Evolutionary conservation across 2,113 vertebrate species (phyloP), one percentile per base, ranked within the genome.

Genomic region (Vulpes vulpes): DNA sequence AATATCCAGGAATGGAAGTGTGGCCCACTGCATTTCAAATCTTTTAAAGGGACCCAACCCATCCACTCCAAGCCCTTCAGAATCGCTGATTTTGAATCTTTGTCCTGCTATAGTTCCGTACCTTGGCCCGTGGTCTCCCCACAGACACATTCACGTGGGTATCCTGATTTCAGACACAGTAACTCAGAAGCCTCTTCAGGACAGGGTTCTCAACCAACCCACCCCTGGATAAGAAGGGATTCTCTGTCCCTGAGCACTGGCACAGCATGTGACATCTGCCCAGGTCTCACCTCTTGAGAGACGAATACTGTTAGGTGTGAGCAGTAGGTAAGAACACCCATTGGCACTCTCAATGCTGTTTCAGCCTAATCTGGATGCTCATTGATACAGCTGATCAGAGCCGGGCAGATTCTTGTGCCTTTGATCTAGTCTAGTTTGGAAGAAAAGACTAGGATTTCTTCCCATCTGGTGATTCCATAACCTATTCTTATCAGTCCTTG

Each of bases 401-500:
- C 62, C 73, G 57, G 49, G 73, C 65, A 74, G 55, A 80, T 49
- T 79, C 60, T 57, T 83, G 16, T 64, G 11, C 27, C 27, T 73
- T 49, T 16, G 32, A 78, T 49, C 53, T 27, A 89, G 55, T 74
- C 69, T 67, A 55, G 19, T 62, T 83, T 95, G 60, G 82, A 78
- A 92, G 71, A 96, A 95, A 86, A 74, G 84, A 92, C 82, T 84
- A 76, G 64, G 87, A 93, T 95, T 95, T 96, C 89, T 96, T 94
- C 64, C 93, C 92, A 94, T 92, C 94, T 95, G 95, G 84, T 53
- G 94, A 94, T 90, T 71, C 92, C 73, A 73, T 78, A 95, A 59
- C 89, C 80, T 93, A 92, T 94, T 97, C 96, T 97, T 96, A 89
- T 73, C 89, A 96, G 51, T 81, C 67, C 79, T 79, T 90, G 57